A percentile compares a stretch with the other conserved stretches of the same genome.
phyloP scores from a whole-genome alignment of 2,888 invertebrate species.

The Ichneumon xanthorius region DNA sequence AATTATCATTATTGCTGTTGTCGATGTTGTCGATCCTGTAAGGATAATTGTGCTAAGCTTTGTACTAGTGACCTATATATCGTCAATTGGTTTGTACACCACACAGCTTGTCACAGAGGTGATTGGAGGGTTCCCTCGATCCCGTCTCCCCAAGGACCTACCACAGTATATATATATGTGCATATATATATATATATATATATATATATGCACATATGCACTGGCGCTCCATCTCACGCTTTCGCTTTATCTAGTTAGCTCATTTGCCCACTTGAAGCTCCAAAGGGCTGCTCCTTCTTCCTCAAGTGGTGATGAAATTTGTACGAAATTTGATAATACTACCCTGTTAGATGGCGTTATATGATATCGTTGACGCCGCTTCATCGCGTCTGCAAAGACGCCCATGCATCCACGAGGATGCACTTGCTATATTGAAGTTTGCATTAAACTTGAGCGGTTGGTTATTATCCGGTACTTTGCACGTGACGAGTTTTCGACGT shows the following conservation, averaged over 20 bases:
- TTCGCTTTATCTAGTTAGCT: conserved; percentile 23
- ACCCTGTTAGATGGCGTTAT: conserved; percentile 33
- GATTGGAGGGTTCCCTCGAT: conserved; percentile 51
- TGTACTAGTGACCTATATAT: not conserved
- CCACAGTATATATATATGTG: too few relatives aligned
- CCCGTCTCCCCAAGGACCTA: conserved; percentile 9
- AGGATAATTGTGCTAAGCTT: conserved; percentile 5
- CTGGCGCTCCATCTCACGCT: conserved; percentile 17
- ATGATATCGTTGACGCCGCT: conserved; percentile 30
- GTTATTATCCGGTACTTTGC: not conserved
- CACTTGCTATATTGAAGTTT: not conserved
- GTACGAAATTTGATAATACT: conserved; percentile 17
- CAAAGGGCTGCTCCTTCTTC: conserved; percentile 19
- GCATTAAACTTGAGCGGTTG: not conserved
- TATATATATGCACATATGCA: not conserved
- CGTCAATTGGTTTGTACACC: conserved; percentile 34
- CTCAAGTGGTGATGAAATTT: conserved; percentile 47
- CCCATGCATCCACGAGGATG: not conserved
- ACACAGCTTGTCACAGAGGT: conserved; percentile 31
- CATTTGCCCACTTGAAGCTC: conserved; percentile 44
- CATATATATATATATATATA: not conserved
- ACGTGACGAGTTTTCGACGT: not conserved
- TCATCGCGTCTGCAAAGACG: not conserved
- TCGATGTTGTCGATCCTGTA: not conserved
- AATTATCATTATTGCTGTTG: not conserved